phyloP scores from a whole-genome alignment of 1,140 invertebrate genomes.

The Microplitis mediator region DNA sequence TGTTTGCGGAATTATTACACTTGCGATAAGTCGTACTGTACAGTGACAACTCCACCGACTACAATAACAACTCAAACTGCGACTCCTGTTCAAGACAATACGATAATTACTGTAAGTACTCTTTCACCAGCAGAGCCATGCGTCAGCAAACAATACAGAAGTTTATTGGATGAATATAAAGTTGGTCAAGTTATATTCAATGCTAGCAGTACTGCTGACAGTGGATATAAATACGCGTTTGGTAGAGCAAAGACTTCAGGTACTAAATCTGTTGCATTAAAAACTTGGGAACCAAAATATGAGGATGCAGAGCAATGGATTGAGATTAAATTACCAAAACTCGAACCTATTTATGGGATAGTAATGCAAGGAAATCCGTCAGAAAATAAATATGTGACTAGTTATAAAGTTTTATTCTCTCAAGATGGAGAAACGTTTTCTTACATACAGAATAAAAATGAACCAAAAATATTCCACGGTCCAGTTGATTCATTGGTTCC shows the following conservation, averaged over 20 bases:
- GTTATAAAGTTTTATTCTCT: conserved; percentile 75
- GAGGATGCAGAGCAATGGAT: conserved; percentile 58
- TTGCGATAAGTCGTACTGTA: conserved; percentile 66
- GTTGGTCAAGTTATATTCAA: conserved; percentile 61
- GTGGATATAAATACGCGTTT: conserved; percentile 61
- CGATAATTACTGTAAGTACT: conserved; percentile 56
- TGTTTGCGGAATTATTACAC: conserved; percentile 77
- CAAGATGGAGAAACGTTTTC: conserved; percentile 67
- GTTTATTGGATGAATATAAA: conserved; percentile 32
- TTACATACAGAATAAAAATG: conserved; percentile 55
- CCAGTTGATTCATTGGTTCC: conserved; percentile 68
- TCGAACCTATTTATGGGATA: conserved; percentile 75
- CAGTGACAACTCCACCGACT: conserved; percentile 6
- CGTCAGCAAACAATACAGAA: conserved; percentile 52
- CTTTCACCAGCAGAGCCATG: conserved; percentile 63
- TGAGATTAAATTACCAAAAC: conserved; percentile 70
- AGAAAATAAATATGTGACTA: conserved; percentile 75
- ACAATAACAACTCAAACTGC: background rate
- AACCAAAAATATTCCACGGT: conserved; percentile 72
- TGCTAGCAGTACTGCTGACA: conserved; percentile 64
- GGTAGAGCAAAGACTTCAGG: conserved; percentile 53
- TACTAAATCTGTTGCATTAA: background rate
- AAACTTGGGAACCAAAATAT: conserved; percentile 69
- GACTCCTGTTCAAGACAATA: conserved; percentile 29
- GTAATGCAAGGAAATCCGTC: conserved; percentile 70